A percentile compares a stretch with the other conserved stretches of the same genome.
Evolutionary conservation across 2,113 vertebrate genomes (phyloP).

Genomic region (Cinclus cinclus): DNA sequence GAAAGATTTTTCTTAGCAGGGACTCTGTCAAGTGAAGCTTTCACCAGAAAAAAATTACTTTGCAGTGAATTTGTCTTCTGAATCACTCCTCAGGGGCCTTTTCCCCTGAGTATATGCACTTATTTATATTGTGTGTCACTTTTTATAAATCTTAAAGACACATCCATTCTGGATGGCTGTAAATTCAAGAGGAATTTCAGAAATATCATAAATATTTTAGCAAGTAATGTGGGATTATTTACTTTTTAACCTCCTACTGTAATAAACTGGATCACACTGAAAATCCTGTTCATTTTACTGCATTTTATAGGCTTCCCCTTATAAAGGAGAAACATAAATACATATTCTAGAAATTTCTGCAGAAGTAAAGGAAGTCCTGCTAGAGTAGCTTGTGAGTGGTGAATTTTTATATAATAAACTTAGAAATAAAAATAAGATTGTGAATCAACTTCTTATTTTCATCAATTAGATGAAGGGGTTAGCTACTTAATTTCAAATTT

Average conservation of each 20-base stretch:
- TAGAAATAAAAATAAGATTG: not conserved
- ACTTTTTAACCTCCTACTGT: not conserved
- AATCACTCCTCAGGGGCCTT: not conserved
- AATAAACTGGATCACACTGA: not conserved
- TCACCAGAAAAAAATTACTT: not conserved
- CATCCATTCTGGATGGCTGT: not conserved
- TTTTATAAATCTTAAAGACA: not conserved
- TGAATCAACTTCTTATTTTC: not conserved
- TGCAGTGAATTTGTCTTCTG: not conserved
- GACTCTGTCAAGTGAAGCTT: not conserved
- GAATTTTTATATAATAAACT: not conserved
- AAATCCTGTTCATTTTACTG: not conserved
- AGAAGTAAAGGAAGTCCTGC: not conserved
- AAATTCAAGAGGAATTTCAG: not conserved
- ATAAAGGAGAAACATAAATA: not conserved
- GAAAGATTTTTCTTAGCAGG: not conserved
- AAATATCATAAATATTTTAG: not conserved
- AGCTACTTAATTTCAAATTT: not conserved
- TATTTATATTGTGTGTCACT: not conserved
- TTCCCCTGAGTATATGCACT: not conserved
- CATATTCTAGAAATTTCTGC: not conserved
- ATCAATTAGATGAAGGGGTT: not conserved
- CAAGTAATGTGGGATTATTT: not conserved
- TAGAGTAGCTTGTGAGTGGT: not conserved
- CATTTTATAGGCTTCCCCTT: not conserved